Conservation (phyloP, 2,888 invertebrate genomes). For the Synergus gifuensis region DNA sequence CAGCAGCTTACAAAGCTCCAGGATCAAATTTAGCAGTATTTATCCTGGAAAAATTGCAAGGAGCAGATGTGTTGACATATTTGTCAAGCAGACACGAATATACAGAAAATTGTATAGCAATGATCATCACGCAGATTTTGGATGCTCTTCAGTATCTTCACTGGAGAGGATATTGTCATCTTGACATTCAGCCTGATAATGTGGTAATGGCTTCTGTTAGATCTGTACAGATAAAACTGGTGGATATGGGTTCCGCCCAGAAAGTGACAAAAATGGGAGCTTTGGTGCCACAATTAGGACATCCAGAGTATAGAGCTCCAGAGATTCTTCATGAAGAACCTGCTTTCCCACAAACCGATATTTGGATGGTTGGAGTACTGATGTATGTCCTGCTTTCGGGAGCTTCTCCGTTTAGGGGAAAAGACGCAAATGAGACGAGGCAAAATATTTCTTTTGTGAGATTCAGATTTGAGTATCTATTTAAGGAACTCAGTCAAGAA, state of each 20-base stretch:
- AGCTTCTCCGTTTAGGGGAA: conserved; percentile 92
- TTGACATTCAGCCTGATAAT: conserved; percentile 96
- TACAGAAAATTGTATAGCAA: conserved; percentile 94
- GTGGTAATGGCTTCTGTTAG: conserved; percentile 93
- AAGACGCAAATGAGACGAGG: conserved; percentile 89
- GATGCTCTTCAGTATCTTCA: conserved; percentile 97
- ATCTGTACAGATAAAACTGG: conserved; percentile 91
- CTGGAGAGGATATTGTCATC: conserved; percentile 93
- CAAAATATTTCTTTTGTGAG: conserved; percentile 95
- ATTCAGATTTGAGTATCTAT: conserved; percentile 95
- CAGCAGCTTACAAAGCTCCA: conserved; percentile 86
- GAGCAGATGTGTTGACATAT: conserved; percentile 94
- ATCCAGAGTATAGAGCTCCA: conserved; percentile 91
- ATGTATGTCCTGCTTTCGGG: conserved; percentile 96
- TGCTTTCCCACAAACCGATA: conserved; percentile 93
- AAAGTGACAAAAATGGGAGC: conserved; percentile 89
- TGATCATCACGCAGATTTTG: conserved; percentile 90
- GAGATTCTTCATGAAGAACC: conserved; percentile 93
- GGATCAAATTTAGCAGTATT: conserved; percentile 85
- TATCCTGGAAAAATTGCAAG: conserved; percentile 91
- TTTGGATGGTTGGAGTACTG: conserved; percentile 97
- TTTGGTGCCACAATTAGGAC: conserved; percentile 83
- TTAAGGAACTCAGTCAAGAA: conserved; percentile 96
- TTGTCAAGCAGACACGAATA: conserved; percentile 93
- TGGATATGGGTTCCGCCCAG: conserved; percentile 94